Base-by-base conservation (phyloP, 2,797 vertebrate genomes). In the Lithobates sylvaticus region DNA sequence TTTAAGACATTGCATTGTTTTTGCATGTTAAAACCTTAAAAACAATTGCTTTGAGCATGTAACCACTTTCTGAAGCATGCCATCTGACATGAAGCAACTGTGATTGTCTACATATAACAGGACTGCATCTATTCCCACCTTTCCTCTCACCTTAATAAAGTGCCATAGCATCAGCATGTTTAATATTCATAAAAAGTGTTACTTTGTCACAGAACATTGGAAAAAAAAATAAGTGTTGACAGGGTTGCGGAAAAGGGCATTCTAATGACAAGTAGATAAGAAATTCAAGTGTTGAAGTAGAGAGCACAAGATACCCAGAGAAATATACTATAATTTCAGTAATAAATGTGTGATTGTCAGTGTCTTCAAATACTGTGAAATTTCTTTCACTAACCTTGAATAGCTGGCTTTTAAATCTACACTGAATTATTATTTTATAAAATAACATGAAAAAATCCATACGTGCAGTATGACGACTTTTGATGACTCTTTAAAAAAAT, bases 121-220 rank as follows among this genome's bases (percentile, higher is more conserved):
- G 39, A 29, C 39, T 73, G 67, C 36, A 78, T 86, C 58, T 76
- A 61, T 76, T 83, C 75, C 75, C 80, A 72, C 76, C 81, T 83
- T 75, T 83, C 61, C 61, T 83, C 74, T 86, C 86, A 87, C 76
- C 86, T 78, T 83, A 87, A 87, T 83, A 78, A 72, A 78, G 69
- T 79, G 81, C 39, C 74, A 70, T 83, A 72, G 85, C 26, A 74
- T 83, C 76, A 83, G 76, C 76, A 78, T 83, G 68, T 78, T 83
- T 83, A 83, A 87, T 87, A 87, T 83, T 87, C 86, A 83, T 79
- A 83, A 74, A 79, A 78, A 83, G 76, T 87, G 81, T 83, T 78
- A 83, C 77, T 79, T 79, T 76, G 36, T 74, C 50, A 82, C 68
- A 73, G 86, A 83, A 83, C 64, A 77, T 67, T 82, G 76, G 32